Conservation (phyloP, 2,113 vertebrate species). For the Alces alces region DNA sequence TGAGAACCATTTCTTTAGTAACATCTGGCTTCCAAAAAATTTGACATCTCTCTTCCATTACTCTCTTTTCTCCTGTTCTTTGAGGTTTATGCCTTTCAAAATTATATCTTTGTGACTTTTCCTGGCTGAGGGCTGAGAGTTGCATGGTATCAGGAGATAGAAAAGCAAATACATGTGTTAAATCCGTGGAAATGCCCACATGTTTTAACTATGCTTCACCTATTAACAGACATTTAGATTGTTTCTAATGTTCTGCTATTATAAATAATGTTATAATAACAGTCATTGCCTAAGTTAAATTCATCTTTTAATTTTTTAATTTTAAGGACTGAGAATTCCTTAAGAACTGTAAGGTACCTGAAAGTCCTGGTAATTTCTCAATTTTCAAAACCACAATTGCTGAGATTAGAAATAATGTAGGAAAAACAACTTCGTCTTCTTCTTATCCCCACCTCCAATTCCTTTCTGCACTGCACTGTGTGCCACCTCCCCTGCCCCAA, state of each 20-base stretch:
- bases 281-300: background rate
- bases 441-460: background rate
- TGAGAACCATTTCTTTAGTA: background rate
- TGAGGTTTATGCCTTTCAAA: constrained; percentile 1
- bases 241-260: background rate
- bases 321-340: background rate
- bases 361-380: background rate
- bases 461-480: background rate
- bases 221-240: background rate
- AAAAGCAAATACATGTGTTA: background rate
- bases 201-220: background rate
- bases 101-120: constrained; percentile 19
- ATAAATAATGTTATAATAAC: constrained; percentile 3
- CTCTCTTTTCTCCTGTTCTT: constrained; percentile 16
- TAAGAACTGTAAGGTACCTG: background rate
- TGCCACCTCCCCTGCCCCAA: background rate
- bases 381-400: constrained; percentile 10
- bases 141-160: background rate
- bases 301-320: background rate
- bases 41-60: background rate
- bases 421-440: background rate
- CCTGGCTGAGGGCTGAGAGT: background rate
- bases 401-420: background rate
- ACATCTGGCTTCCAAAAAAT: background rate
- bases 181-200: background rate